These are phyloP conservation scores for Hassar affinis DNA, from an alignment of 2,113 vertebrate species.

Conservation along the genomic window DNA sequence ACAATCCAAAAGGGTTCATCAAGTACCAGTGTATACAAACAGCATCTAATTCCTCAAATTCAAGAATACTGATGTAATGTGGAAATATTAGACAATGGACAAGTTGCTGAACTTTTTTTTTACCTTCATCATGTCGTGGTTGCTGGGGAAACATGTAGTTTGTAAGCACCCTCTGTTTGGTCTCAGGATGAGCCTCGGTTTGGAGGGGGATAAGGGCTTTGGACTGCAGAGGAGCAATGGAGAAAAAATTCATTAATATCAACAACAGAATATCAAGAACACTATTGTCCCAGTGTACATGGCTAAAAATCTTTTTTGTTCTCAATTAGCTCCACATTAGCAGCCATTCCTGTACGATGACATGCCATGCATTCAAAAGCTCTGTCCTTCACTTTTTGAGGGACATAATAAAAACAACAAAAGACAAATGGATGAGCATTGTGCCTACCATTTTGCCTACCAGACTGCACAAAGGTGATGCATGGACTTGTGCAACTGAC, in stretches of 20 bases:
- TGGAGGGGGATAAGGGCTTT: conserved; percentile 98
- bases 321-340: neutral
- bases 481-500: neutral
- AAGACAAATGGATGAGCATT: neutral
- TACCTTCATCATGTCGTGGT: conserved; percentile 94
- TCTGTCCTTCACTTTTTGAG: neutral
- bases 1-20: too few species aligned
- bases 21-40: neutral
- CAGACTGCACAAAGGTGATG: neutral
- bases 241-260: conserved; percentile 13
- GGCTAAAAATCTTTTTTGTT: neutral
- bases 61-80: neutral
- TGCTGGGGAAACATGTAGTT: conserved; percentile 99
- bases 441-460: neutral
- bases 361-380: neutral
- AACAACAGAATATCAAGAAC: neutral
- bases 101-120: conserved; percentile 28
- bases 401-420: neutral
- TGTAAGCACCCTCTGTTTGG: conserved; percentile 96
- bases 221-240: conserved; percentile 75
- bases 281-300: neutral
- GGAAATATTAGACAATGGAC: neutral
- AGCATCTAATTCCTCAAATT: neutral
- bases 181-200: conserved; percentile 96
- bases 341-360: neutral